These are phyloP conservation scores for Calosoma granatense DNA, from an alignment of 1,140 invertebrate species.

Conservation along the genomic window DNA sequence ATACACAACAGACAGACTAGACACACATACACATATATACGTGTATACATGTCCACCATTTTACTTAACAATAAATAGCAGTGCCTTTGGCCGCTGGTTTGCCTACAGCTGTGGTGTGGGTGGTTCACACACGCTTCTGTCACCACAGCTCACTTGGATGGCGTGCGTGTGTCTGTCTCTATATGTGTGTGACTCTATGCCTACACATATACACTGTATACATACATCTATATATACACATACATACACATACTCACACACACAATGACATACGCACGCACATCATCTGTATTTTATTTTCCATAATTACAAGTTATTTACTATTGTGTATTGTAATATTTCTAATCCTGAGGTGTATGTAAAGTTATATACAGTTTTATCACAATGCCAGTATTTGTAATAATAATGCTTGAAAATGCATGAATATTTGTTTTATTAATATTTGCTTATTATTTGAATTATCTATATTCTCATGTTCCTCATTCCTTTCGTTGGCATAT, in stretches of 20 bases:
- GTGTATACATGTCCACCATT: slow-evolving; percentile 22
- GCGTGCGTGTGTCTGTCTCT: no score
- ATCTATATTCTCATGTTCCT: slow-evolving; percentile 21
- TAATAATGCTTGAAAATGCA: slow-evolving; percentile 80
- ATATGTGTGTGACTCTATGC: no score
- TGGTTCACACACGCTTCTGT: slow-evolving; percentile 27
- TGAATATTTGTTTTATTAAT: slow-evolving; percentile 81
- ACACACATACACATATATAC: slow-evolving; percentile 9
- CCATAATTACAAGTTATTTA: slow-evolving; percentile 37
- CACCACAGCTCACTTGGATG: not conserved
- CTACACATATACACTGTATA: no score
- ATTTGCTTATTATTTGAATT: slow-evolving; percentile 53
- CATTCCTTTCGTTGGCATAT: not conserved
- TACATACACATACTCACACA: no score
- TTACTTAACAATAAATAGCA: slow-evolving; percentile 33
- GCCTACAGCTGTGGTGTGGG: slow-evolving; percentile 27
- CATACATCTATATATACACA: no score
- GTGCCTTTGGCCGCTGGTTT: slow-evolving; percentile 35
- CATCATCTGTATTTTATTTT: slow-evolving; percentile 18
- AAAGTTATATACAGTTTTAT: slow-evolving; percentile 23
- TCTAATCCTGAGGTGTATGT: slow-evolving; percentile 39
- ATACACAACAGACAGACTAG: not conserved
- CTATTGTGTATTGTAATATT: slow-evolving; percentile 47
- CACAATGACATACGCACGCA: no score
- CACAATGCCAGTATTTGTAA: slow-evolving; percentile 64